phyloP scores from a whole-genome alignment of 2,797 vertebrate genomes.

The Lophotriccus pileatus region DNA sequence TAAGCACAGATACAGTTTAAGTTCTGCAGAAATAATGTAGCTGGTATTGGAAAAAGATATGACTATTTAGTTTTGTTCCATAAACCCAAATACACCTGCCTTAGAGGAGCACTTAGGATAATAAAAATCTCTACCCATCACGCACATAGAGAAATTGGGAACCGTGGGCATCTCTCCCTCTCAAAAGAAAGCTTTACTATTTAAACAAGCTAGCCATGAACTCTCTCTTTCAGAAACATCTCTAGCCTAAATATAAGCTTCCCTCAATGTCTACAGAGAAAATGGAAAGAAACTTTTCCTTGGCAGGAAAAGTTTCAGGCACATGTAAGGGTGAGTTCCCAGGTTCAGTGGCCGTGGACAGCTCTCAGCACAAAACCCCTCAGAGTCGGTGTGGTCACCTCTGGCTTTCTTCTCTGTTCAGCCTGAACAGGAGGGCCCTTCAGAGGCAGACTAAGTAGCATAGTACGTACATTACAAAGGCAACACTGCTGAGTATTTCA shows the following conservation, averaged over 20 bases:
- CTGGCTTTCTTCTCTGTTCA: not conserved
- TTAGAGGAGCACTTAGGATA: slow-evolving; percentile 37
- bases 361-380: not conserved
- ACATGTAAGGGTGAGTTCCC: not conserved
- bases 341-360: not conserved
- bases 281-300: not conserved
- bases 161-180: not conserved
- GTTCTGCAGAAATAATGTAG: not conserved
- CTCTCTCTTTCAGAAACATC: not conserved
- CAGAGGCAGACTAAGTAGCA: not conserved
- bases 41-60: not conserved
- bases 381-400: accelerated
- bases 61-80: slow-evolving; percentile 52
- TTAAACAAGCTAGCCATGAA: not conserved
- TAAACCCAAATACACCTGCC: slow-evolving; percentile 26
- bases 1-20: not conserved
- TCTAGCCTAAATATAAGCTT: not conserved
- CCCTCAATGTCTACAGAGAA: not conserved
- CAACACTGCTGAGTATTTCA: not conserved
- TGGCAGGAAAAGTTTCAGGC: not conserved
- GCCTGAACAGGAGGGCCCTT: not conserved
- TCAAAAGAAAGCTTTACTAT: not conserved
- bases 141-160: not conserved
- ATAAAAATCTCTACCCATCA: slow-evolving; percentile 26
- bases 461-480: not conserved